Conservation (phyloP, 1,140 invertebrate genomes). For the Gryon sp. region DNA sequence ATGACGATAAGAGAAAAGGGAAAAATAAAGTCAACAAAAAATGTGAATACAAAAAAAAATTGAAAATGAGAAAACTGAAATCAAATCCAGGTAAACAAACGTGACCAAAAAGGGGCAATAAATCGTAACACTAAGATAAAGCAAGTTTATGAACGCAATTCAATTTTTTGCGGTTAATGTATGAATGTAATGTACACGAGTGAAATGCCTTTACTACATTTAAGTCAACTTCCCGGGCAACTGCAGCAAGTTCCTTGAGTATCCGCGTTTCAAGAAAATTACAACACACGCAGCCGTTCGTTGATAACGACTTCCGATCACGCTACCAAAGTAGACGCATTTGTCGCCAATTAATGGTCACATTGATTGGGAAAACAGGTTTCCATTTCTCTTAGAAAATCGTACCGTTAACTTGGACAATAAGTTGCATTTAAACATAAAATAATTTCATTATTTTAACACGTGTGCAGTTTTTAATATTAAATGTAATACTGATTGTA, state of each 20-base stretch:
- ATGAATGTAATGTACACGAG: conserved; percentile 38
- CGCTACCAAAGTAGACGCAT: conserved; percentile 45
- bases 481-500: too few relatives aligned
- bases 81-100: conserved; percentile 41
- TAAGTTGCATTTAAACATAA: conserved; percentile 20
- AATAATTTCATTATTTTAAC: too few relatives aligned
- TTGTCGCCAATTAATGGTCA: conserved; percentile 61
- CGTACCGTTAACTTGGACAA: conserved; percentile 40
- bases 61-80: conserved; percentile 13
- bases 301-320: conserved; percentile 61
- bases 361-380: conserved; percentile 59
- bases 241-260: conserved; percentile 51
- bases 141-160: conserved; percentile 34
- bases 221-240: conserved; percentile 43
- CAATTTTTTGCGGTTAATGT: conserved; percentile 32
- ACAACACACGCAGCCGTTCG: conserved; percentile 40
- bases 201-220: conserved; percentile 42
- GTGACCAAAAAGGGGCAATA: conserved; percentile 48
- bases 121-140: conserved; percentile 39
- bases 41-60: conserved; percentile 10
- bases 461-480: too few relatives aligned
- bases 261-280: conserved; percentile 61
- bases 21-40: background rate
- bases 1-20: conserved; percentile 1
- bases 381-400: conserved; percentile 44